Base-by-base conservation (phyloP, 2,888 invertebrate genomes). In the Scrobipalpa costella region DNA sequence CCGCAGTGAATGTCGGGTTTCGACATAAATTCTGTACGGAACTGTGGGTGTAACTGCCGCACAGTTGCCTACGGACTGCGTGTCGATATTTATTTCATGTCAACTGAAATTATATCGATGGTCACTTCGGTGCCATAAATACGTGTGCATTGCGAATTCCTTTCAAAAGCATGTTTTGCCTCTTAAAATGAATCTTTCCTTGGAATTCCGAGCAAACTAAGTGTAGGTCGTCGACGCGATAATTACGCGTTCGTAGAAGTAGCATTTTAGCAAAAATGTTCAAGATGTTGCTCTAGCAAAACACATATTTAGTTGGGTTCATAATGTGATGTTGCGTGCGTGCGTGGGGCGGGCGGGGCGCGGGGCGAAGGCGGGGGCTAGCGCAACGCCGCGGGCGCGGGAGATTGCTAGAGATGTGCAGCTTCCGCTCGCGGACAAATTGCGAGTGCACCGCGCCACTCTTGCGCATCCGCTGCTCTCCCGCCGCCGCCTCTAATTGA, bases 31-130 rank as follows among this genome's bases (percentile, higher is more conserved):
- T 87, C 85, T 86, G 82, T 83, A 80, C 87, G 81, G 83, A 86
- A 85, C 86, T 83, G 90, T 91, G 88, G 90, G 90, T 90, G 90
- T 91, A 86, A 87, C 89, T 85, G 86, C 83, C 75, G 81, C 77
- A 78, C 81, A 73, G 83, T 84, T 82, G 84, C 81, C 83, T 83
- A 78, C 82, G 73, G 71, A 76, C 70, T 75, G 75, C 74, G 84
- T 84, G 79, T 80, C 77, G 73, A 74, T 86, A 86, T 86, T 85
- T 85, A 89, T 86, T 85, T 82, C 77, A 80, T 76, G 77, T 81
- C 81, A 78, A 75, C 76, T 83, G 75, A 83, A 82, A 86, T 65
- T 84, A 83, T 83, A 83, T 81, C 79, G 76, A 74, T 79, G 78
- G 71, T 69, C 71, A 78, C 81, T 82, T 81, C 81, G 78, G 72